Evolutionary conservation across 2,113 vertebrate genomes (phyloP), one percentile per base, ranked within the genome.

Genomic region (Galbula dea): DNA sequence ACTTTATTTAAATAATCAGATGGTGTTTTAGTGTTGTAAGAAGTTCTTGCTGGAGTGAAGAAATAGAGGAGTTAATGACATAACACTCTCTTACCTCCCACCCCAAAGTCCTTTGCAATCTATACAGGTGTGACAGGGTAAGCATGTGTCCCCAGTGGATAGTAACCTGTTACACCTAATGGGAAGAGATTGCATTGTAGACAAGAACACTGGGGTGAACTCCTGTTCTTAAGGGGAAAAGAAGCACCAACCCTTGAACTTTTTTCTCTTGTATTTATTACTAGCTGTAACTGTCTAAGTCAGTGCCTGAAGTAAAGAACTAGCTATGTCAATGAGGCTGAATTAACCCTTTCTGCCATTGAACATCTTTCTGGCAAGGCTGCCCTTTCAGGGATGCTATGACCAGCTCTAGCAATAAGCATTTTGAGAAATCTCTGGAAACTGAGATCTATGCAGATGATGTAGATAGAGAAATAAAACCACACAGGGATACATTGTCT

Each of bases 91-190:
- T 63, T 30, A 29, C 7, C 19, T 71, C 4, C 32, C 27, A 36
- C 36, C 8, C 11, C 20, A 17, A 16, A 24, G 4, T 29, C 12
- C 18, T 66, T 68, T n/a, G 30, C 8, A 17, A 5, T 54, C 29
- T 51, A 5, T 26, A 6, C 3, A 15, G 29, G 29, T 8, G 10
- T 2, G 2, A 1, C 6, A 26, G 46, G 66, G 54, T 17, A 51
- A 58, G 17, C 0, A 0, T 22, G 11, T 71, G 14, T 1, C 11
- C 5, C 7, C 15, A 27, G 9, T 63, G 73, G 7, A 7, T 2
- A 55, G 32, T 43, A 67, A 34, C 36, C 34, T 14, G 4, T 59
- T 49, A 11, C 12, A 6, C 13, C 48, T 52, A 49, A 15, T 1
- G 4, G 18, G 18, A 51, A 3, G 29, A 52, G 18, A 34, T 55